These are phyloP conservation scores for Drosophila trapezifrons DNA, from an alignment of 1,140 invertebrate genomes.

Conservation along the genomic window DNA sequence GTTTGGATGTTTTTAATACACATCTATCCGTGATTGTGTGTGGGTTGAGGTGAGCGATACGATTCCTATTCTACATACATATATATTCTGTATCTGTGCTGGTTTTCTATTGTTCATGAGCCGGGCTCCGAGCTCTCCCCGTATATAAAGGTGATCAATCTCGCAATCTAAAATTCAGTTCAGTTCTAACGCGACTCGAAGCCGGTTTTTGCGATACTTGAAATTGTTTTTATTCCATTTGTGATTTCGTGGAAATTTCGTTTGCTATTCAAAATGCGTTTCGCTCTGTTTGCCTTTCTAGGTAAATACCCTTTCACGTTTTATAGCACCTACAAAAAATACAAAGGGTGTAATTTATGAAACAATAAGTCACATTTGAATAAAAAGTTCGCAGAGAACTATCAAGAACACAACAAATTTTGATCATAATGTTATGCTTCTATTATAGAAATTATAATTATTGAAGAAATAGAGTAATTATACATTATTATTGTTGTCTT, in stretches of 20 bases:
- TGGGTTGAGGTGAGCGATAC: slow-evolving; percentile 64
- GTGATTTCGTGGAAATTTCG: slow-evolving; percentile 59
- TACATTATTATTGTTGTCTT: too few species aligned
- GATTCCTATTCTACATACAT: slow-evolving; percentile 44
- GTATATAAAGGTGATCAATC: slow-evolving; percentile 82
- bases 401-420: background rate
- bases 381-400: background rate
- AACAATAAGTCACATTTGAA: background rate
- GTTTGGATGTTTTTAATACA: slow-evolving; percentile 46
- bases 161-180: slow-evolving; percentile 68
- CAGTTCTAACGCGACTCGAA: slow-evolving; percentile 61
- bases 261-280: slow-evolving; percentile 65
- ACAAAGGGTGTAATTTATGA: background rate
- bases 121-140: slow-evolving; percentile 35
- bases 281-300: slow-evolving; percentile 65
- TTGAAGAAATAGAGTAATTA: too few species aligned
- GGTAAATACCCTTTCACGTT: slow-evolving; percentile 45
- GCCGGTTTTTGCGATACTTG: slow-evolving; percentile 62
- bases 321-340: background rate
- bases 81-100: slow-evolving; percentile 26
- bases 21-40: slow-evolving; percentile 43
- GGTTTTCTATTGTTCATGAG: slow-evolving; percentile 61
- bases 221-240: slow-evolving; percentile 7
- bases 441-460: too few species aligned
- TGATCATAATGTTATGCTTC: background rate